These are phyloP conservation scores for Paramormyrops kingsleyae DNA, from an alignment of 2,113 vertebrate species.

Conservation along the genomic window DNA sequence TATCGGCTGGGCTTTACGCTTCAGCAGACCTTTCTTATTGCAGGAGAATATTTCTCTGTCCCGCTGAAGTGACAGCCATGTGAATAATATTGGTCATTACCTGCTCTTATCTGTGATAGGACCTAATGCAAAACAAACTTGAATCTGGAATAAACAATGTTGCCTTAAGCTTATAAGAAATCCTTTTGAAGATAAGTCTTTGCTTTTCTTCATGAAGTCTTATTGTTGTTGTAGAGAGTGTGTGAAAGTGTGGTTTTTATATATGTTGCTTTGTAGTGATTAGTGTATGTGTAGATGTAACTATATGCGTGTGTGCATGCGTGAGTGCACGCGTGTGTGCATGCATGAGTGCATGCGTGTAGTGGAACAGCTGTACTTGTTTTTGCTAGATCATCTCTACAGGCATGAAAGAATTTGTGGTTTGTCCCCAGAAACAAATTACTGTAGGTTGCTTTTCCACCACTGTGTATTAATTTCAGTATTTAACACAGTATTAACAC, in stretches of 20 bases:
- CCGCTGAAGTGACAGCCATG: background rate
- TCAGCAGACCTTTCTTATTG: background rate
- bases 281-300: background rate
- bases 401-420: background rate
- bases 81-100: background rate
- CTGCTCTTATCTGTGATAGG: background rate
- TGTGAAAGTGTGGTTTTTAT: background rate
- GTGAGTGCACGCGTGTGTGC: no score
- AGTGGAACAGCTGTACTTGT: background rate
- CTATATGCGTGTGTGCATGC: background rate
- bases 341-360: background rate
- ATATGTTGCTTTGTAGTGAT: background rate
- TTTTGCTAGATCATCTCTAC: background rate
- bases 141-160: background rate
- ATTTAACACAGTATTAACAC: background rate
- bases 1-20: background rate
- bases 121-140: background rate
- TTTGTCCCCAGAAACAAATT: background rate
- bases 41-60: background rate
- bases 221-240: background rate
- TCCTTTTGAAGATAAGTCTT: background rate
- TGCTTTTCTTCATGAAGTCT: background rate
- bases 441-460: background rate
- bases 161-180: background rate
- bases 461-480: background rate